Evolutionary conservation across 1,140 invertebrate genomes (phyloP).

Genomic region (Cydia fagiglandana): DNA sequence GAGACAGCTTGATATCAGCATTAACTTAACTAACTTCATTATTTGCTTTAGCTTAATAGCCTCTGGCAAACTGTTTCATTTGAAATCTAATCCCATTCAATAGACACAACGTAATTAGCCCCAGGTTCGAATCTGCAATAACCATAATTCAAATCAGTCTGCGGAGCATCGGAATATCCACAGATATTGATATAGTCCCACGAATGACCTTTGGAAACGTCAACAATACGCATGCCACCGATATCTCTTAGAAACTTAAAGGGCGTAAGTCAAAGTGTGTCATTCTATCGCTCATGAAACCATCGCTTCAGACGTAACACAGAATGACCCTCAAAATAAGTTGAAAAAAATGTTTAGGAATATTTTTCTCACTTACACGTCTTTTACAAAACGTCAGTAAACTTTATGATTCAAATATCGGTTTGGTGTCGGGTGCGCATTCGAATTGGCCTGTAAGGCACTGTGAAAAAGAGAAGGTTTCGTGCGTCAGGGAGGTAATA

Average conservation of each 20-base stretch:
- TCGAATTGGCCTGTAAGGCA: too few species aligned
- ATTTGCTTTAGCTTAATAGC: neutral
- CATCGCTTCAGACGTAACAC: neutral
- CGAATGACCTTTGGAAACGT: slow-evolving; percentile 37
- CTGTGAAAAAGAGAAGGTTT: too few species aligned
- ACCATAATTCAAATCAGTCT: slow-evolving; percentile 4
- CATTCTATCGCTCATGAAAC: neutral
- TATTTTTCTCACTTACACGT: too few species aligned
- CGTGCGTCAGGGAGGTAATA: too few species aligned
- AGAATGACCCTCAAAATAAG: too few species aligned
- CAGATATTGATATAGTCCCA: slow-evolving; percentile 3
- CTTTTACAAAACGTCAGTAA: too few species aligned
- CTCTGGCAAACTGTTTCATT: neutral
- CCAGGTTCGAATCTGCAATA: neutral
- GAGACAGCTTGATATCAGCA: neutral
- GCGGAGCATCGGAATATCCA: neutral
- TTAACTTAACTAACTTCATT: neutral
- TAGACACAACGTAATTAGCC: slow-evolving; percentile 2
- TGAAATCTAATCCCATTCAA: slow-evolving; percentile 1
- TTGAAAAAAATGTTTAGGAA: too few species aligned
- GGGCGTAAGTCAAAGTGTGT: neutral
- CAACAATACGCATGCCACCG: slow-evolving; percentile 48
- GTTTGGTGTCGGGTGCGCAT: too few species aligned
- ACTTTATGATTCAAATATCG: too few species aligned
- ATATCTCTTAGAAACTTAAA: neutral